Evolutionary conservation across 1,140 invertebrate genomes (phyloP).

Genomic region (Nymphalis io): DNA sequence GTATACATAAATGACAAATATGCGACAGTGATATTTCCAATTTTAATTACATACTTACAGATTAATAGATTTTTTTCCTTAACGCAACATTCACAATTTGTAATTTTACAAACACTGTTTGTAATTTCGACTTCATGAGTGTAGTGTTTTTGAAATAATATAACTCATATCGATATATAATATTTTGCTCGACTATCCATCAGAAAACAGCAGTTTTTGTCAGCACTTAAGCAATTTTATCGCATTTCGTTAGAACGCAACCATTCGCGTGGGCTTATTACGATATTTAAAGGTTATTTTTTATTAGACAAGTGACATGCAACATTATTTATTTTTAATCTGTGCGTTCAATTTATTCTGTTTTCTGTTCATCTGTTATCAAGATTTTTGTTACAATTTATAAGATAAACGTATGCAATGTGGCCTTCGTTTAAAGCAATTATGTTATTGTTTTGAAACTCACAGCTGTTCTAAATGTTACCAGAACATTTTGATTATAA

Average conservation of each 20-base stretch:
- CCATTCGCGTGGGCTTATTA: constrained; percentile 7
- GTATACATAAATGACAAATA: background rate
- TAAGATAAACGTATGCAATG: background rate
- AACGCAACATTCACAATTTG: no score
- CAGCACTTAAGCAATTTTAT: constrained; percentile 12
- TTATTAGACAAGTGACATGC: constrained; percentile 2
- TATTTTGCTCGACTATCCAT: constrained; percentile 1
- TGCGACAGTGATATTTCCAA: no score
- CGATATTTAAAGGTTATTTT: constrained; percentile 12
- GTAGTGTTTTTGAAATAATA: background rate
- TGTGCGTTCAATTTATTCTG: background rate
- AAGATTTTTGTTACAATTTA: background rate
- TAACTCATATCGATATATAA: background rate
- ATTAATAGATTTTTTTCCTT: no score
- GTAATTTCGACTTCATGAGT: no score
- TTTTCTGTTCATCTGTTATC: background rate
- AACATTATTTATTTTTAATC: constrained; percentile 1
- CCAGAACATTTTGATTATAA: no score
- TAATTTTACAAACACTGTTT: no score
- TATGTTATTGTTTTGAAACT: no score
- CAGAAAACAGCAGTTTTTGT: constrained; percentile 8
- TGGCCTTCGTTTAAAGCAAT: no score
- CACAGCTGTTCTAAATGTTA: no score
- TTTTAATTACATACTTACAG: no score
- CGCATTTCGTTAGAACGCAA: background rate